These are phyloP conservation scores for Drosophila truncata DNA, from an alignment of 1,140 invertebrate species.

Conservation along the genomic window DNA sequence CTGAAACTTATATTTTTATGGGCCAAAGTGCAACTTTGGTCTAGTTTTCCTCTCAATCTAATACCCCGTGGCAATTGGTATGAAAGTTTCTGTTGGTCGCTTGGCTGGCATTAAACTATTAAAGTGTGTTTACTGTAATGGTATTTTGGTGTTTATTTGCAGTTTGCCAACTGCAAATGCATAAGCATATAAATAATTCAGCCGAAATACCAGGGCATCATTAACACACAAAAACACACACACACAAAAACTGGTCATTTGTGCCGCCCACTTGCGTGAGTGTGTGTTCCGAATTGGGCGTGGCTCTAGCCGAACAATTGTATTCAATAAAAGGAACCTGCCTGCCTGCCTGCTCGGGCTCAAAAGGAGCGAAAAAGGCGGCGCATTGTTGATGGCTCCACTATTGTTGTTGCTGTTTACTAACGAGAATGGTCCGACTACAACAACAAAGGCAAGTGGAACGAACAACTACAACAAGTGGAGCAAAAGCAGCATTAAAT, in stretches of 20 bases:
- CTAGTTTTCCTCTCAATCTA: constrained; percentile 5
- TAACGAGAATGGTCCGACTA: constrained; percentile 23
- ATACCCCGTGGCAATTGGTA: constrained; percentile 13
- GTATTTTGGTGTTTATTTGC: constrained; percentile 39
- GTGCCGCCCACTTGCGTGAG: constrained; percentile 53
- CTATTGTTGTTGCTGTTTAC: constrained; percentile 22
- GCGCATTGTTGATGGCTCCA: constrained; percentile 8
- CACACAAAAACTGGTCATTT: constrained; percentile 11
- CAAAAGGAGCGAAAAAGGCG: constrained; percentile 15
- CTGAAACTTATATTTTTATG: constrained; percentile 1
- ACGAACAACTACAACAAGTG: constrained; percentile 4
- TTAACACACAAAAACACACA: constrained; percentile 52
- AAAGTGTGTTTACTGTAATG: constrained; percentile 64
- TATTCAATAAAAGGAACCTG: constrained; percentile 57
- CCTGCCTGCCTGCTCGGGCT: background rate
- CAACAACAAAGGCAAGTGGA: background rate
- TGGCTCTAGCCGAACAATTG: constrained; percentile 43
- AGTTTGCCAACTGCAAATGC: constrained; percentile 45
- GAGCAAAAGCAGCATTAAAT: constrained; percentile 2
- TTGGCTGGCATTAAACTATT: constrained; percentile 65
- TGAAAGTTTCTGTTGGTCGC: constrained; percentile 27
- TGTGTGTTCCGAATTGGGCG: constrained; percentile 36
- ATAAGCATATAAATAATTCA: constrained; percentile 58
- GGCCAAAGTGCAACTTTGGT: constrained; percentile 8
- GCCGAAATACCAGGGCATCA: constrained; percentile 48